phyloP scores from a whole-genome alignment of 2,113 vertebrate species.

The Stigmatopora argus region DNA sequence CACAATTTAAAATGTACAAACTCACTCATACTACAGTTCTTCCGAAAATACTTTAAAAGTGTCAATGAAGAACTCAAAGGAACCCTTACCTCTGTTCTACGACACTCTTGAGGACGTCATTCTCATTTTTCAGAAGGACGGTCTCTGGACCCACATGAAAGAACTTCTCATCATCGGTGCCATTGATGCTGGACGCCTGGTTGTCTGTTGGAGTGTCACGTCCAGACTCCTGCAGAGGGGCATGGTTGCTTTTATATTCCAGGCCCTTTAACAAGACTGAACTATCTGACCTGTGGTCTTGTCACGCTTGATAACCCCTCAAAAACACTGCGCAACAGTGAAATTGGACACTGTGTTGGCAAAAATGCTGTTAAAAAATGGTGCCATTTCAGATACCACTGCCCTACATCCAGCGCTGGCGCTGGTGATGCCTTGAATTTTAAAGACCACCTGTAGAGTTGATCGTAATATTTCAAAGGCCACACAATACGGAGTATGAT shows the following conservation, averaged over 20 bases:
- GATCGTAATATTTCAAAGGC: too few species aligned
- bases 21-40: neutral
- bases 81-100: slow-evolving; percentile 82
- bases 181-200: slow-evolving; percentile 88
- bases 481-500: too few species aligned
- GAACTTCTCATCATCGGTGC: slow-evolving; percentile 93
- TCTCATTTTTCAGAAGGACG: slow-evolving; percentile 80
- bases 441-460: too few species aligned
- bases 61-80: neutral
- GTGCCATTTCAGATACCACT: slow-evolving; percentile 24
- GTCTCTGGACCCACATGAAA: slow-evolving; percentile 73
- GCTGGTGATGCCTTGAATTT: slow-evolving; percentile 34
- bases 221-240: slow-evolving; percentile 73
- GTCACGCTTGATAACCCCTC: slow-evolving; percentile 9
- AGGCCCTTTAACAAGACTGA: slow-evolving; percentile 2
- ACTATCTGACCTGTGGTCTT: slow-evolving; percentile 9
- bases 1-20: neutral
- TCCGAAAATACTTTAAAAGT: neutral
- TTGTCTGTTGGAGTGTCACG: slow-evolving; percentile 77
- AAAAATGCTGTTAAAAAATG: slow-evolving; percentile 8
- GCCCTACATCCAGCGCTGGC: slow-evolving; percentile 10
- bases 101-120: slow-evolving; percentile 83
- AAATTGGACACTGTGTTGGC: neutral
- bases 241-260: neutral
- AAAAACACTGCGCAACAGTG: slow-evolving; percentile 3